A percentile compares a stretch with the other conserved stretches of the same genome.
phyloP scores from a whole-genome alignment of 2,888 invertebrate genomes.

The Pandemis heparana region DNA sequence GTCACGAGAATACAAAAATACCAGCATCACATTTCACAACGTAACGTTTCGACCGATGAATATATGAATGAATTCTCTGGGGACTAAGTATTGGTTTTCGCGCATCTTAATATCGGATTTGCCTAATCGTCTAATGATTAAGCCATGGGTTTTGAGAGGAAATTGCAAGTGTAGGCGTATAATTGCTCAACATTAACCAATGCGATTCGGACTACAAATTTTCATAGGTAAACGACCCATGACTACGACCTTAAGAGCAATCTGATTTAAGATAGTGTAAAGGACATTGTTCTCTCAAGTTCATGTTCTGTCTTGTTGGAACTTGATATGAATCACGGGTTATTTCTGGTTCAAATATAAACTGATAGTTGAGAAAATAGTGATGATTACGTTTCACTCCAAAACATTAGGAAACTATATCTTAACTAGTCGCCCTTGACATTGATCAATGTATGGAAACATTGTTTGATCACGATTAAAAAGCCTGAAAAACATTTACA shows the following conservation, averaged over 20 bases:
- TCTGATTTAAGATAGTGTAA: neutral
- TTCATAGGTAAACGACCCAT: conserved; percentile 34
- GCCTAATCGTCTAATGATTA: conserved; percentile 13
- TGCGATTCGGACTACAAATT: neutral
- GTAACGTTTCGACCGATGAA: neutral
- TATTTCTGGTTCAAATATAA: neutral
- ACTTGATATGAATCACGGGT: neutral
- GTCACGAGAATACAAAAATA: neutral
- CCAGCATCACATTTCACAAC: neutral
- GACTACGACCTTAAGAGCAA: conserved; percentile 15
- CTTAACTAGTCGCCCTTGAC: too few relatives aligned
- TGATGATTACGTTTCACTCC: neutral
- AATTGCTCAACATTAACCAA: conserved; percentile 33
- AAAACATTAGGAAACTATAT: neutral
- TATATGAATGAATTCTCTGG: neutral
- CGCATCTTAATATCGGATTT: conserved; percentile 2
- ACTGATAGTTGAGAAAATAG: neutral
- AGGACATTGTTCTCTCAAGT: neutral
- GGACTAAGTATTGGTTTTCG: conserved; percentile 8
- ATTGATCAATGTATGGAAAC: too few relatives aligned
- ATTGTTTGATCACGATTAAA: too few relatives aligned
- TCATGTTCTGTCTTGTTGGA: neutral
- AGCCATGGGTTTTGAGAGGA: conserved; percentile 23
- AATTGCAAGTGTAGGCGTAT: conserved; percentile 32
- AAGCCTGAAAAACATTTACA: too few relatives aligned